Base-by-base conservation (phyloP, 2,888 invertebrate species). In the Epistrophe eligans region DNA sequence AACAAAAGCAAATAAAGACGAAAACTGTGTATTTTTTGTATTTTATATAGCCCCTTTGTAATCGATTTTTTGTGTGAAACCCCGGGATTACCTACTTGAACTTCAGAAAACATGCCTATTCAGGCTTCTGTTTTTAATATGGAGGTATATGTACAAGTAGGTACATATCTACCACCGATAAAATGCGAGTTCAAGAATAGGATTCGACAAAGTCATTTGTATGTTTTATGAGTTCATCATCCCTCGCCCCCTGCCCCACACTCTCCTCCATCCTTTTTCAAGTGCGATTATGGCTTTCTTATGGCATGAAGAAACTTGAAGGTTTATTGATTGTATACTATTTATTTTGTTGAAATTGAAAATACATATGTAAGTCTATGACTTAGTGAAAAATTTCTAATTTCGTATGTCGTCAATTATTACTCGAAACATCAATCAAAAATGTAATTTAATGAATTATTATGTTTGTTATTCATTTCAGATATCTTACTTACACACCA, bases 271-370 rank as follows among this genome's bases (percentile, higher is more conserved):
- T n/a, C 38, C 15, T 24, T 38, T 19, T 48, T 17, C 15, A 43
- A 35, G 8, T 19, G 35, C 17, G 45, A 48, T 66, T 45, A 35
- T 19, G 55, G 52, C 55, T 77, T 77, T 55, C 72, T 77, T 74
- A 62, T 82, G 85, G 58, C 82, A 82, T 67, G 57, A 71, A 64
- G 24, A 52, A 79, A 87, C 64, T 87, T 87, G 83, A 83, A 79
- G 79, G 83, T 79, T 87, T 82, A 83, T 87, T 82, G 76, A 83
- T 82, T 79, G 57, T 79, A 28, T 66, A 43, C 58, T 71, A 71
- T 83, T 87, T 64, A 74, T 79, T 80, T 76, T 24, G 50, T 60
- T 79, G n/a, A 67, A 83, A 76, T 67, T 82, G 66, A 79, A 79
- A 87, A 72, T 35, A 5, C 6, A 28, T 43, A 7, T 17, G n/a